Conservation (phyloP, 2,113 vertebrate species). For the Onychostruthus taczanowskii region DNA sequence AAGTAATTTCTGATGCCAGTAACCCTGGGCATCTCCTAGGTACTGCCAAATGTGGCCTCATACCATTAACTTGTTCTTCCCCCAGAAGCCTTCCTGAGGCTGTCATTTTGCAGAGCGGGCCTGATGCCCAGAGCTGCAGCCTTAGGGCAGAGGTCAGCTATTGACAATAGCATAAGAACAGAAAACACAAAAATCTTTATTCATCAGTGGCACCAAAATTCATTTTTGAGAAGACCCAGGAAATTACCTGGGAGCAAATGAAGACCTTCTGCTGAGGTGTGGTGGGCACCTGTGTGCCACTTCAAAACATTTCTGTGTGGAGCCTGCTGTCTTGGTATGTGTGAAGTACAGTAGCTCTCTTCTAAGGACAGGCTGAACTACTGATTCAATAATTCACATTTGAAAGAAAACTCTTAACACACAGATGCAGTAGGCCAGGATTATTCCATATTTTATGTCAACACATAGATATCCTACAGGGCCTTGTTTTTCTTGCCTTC, state of each 20-base stretch:
- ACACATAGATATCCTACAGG: background rate
- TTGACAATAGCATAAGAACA: background rate
- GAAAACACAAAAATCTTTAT: background rate
- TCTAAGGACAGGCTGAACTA: conserved; percentile 4
- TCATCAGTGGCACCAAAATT: background rate
- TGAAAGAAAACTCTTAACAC: background rate
- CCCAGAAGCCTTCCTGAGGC: background rate
- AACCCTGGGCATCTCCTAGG: background rate
- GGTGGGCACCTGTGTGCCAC: background rate
- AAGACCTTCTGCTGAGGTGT: background rate
- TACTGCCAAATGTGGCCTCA: background rate
- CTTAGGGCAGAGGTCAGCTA: background rate
- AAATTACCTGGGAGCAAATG: background rate
- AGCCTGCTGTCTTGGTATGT: background rate
- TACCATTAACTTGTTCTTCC: background rate
- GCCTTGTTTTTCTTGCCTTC: background rate
- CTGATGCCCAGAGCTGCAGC: background rate
- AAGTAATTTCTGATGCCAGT: background rate
- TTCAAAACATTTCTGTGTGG: background rate
- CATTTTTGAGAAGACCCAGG: background rate
- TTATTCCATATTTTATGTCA: conserved; percentile 45
- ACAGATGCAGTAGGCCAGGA: background rate
- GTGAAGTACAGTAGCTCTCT: background rate
- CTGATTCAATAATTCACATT: background rate
- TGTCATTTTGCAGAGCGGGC: background rate